A percentile compares a stretch with the other conserved stretches of the same genome.
These are phyloP conservation scores for Aix galericulata DNA, from an alignment of 2,113 vertebrate species.

Conservation along the genomic window DNA sequence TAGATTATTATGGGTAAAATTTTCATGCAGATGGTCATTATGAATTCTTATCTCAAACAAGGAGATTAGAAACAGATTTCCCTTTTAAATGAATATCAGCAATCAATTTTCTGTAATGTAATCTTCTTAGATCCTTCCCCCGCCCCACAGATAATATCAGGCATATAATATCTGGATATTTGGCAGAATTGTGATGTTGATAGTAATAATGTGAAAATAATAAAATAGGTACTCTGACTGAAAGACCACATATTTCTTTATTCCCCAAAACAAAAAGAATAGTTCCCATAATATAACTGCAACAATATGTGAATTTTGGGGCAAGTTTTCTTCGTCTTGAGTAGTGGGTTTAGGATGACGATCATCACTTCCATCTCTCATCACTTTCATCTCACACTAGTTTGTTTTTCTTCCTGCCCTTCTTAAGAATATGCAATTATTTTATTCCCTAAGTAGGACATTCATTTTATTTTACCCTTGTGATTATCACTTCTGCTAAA, in stretches of 20 bases:
- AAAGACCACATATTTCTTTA: conserved; percentile 14
- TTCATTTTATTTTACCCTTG: background rate
- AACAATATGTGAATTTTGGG: background rate
- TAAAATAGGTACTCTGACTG: background rate
- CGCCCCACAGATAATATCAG: background rate
- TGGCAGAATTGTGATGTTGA: background rate
- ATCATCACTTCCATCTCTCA: background rate
- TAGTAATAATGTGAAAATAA: background rate
- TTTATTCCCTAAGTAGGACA: background rate
- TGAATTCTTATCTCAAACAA: conserved; percentile 9
- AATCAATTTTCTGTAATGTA: conserved; percentile 8
- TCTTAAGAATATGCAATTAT: background rate
- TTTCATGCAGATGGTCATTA: conserved; percentile 15
- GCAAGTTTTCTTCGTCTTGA: background rate
- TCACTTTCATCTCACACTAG: background rate
- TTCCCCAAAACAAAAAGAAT: background rate
- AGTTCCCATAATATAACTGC: conserved; percentile 19
- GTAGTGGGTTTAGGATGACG: background rate
- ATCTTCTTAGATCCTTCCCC: background rate
- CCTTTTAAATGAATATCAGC: background rate
- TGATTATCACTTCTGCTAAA: background rate
- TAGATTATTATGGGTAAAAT: background rate
- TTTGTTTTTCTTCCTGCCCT: background rate
- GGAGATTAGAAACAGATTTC: conserved; percentile 33
- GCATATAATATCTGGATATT: background rate